Evolutionary conservation across 2,113 vertebrate species (phyloP).

Genomic region (Oncorhynchus mykiss): DNA sequence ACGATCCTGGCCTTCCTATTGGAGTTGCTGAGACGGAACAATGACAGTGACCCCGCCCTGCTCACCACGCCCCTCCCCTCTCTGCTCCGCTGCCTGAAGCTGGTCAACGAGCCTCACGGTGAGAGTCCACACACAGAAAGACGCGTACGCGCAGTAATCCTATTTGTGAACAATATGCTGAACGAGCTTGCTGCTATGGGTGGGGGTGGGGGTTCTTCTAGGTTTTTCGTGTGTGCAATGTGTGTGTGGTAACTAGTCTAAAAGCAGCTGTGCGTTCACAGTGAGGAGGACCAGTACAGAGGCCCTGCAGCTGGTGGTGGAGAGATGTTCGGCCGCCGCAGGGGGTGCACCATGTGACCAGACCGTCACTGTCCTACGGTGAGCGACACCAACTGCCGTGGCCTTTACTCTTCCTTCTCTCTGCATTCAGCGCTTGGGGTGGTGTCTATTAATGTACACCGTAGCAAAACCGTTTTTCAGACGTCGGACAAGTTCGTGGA

Average conservation of each 20-base stretch:
- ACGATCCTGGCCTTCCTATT: constrained; percentile 80
- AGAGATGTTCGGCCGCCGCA: constrained; percentile 79
- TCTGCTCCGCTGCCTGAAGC: constrained; percentile 83
- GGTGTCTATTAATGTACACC: no score
- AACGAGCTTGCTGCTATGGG: not conserved
- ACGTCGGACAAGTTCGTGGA: no score
- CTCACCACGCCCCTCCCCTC: constrained; percentile 78
- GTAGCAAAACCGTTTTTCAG: no score
- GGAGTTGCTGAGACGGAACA: constrained; percentile 80
- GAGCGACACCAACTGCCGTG: constrained; percentile 57
- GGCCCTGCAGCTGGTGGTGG: constrained; percentile 83
- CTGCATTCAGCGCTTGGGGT: no score
- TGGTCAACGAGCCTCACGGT: constrained; percentile 91
- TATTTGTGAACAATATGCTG: not conserved
- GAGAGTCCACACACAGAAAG: constrained; percentile 30
- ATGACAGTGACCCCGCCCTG: constrained; percentile 64
- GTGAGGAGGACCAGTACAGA: constrained; percentile 88
- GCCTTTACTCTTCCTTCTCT: no score
- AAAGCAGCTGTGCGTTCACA: constrained; percentile 53
- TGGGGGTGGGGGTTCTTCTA: no score
- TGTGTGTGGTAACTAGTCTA: not conserved
- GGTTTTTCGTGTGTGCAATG: not conserved
- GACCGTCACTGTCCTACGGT: constrained; percentile 85
- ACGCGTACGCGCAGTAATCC: not conserved
- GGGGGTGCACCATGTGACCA: constrained; percentile 75